Base-by-base conservation (phyloP, 53 echinoderm and acorn worm genomes). In the Patiria pectinifera region DNA sequence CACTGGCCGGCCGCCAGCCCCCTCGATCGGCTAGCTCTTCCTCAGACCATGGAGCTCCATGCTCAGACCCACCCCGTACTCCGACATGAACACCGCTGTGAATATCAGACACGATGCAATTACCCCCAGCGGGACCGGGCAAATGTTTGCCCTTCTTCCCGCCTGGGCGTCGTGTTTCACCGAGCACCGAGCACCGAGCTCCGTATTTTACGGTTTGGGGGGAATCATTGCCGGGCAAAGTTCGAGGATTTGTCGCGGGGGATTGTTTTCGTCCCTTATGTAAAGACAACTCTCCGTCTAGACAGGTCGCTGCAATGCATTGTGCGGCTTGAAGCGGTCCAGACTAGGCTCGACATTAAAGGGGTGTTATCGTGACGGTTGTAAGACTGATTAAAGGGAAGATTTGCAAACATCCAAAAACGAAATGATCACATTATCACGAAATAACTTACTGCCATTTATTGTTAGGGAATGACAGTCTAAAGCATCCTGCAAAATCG, bases 141-240 rank as follows among this genome's bases (percentile, higher is more conserved):
- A 45, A 78, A 78, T 78, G 79, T 45, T 78, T 78, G 79, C 79
- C 24, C 79, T 78, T 45, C 45, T 78, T 78, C 35, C 22, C 18
- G 35, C 35, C 35, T 2, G 47, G 47, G 79, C 24, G 45, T 78
- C 79, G 79, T 2, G 46, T 78, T 78, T 45, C 79, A 45, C 45
- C 26, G 26, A 35, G 24, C 79, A 45, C 45, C 26, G 26, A 35
- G 24, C 43, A 14, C 53, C 53, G 8, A 53, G 5, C 53, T 53
- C 6, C 8, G 53, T 53, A 53, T 35, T 35, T 35, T 8, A 53
- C 53, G 5, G 53, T 53, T 53, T 53, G 8, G 5, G 5, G 24
- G 76, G 69, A 15, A 69, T 24, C 2, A 25, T 24, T 4, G 25
- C 76, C 12, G 79, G 11, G 79, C 46, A 46, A 46, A 78, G 79